Conservation (phyloP, 2,797 vertebrate species). For the Lophius americanus region DNA sequence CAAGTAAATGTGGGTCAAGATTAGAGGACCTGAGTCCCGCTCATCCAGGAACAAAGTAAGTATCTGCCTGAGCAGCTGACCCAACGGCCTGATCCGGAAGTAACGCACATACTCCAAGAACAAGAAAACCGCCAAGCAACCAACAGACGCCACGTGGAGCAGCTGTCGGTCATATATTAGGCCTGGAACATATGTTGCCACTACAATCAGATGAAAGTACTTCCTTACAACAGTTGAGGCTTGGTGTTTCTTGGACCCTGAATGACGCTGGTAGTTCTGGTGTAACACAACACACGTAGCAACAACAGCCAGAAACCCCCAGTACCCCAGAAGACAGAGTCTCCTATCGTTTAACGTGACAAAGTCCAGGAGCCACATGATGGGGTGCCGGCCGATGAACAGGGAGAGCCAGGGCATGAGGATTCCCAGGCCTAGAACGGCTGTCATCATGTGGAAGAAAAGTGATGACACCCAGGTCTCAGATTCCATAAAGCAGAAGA, state of each 20-base stretch:
- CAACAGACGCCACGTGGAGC: slow-evolving; percentile 89
- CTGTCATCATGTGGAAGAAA: slow-evolving; percentile 96
- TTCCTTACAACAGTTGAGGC: slow-evolving; percentile 91
- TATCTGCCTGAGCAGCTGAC: slow-evolving; percentile 87
- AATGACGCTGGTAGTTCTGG: slow-evolving; percentile 88
- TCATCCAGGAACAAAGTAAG: slow-evolving; percentile 95
- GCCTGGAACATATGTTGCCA: slow-evolving; percentile 92
- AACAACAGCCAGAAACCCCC: slow-evolving; percentile 84
- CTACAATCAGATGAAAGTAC: slow-evolving; percentile 95
- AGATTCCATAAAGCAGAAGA: slow-evolving; percentile 96
- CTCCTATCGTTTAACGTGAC: slow-evolving; percentile 85
- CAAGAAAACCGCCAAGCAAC: slow-evolving; percentile 88
- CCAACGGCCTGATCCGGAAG: slow-evolving; percentile 92
- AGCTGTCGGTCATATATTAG: slow-evolving; percentile 91
- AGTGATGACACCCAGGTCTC: slow-evolving; percentile 93
- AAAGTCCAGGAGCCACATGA: slow-evolving; percentile 93
- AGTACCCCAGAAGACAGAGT: slow-evolving; percentile 88
- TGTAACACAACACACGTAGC: slow-evolving; percentile 89
- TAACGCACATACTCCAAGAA: slow-evolving; percentile 93
- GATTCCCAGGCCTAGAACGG: slow-evolving; percentile 90
- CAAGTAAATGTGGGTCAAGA: slow-evolving; percentile 95
- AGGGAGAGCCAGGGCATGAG: slow-evolving; percentile 94
- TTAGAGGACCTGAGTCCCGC: slow-evolving; percentile 94
- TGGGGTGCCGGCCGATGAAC: slow-evolving; percentile 90
- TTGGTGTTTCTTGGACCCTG: slow-evolving; percentile 90